Conservation (phyloP, 1,140 invertebrate species). For the Pseudomyrmex sp. region DNA sequence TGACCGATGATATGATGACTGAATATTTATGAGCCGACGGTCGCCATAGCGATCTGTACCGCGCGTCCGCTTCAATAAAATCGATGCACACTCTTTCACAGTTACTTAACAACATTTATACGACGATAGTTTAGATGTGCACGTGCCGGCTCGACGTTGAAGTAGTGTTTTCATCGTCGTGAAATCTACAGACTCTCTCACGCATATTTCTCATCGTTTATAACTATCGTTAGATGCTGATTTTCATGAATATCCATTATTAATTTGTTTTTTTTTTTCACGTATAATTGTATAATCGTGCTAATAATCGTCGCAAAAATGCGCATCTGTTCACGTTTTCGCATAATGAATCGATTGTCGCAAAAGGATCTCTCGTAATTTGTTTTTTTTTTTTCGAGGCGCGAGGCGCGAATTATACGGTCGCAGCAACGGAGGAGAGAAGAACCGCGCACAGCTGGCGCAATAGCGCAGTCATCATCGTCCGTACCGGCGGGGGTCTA, state of each 20-base stretch:
- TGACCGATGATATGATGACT: conserved; percentile 10
- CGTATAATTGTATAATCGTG: too few species aligned
- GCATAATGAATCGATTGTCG: conserved; percentile 35
- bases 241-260: too few species aligned
- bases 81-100: background rate
- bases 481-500: background rate
- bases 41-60: background rate
- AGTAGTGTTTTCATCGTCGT: too few species aligned
- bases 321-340: conserved; percentile 20
- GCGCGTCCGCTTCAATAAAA: background rate
- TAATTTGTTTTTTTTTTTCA: too few species aligned
- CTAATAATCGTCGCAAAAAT: conserved; percentile 6
- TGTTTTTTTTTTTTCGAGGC: conserved; percentile 15
- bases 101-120: background rate
- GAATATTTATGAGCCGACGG: conserved; percentile 32
- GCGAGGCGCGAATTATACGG: conserved; percentile 49
- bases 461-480: conserved; percentile 35
- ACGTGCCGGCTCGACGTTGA: too few species aligned
- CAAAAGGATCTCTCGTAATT: background rate
- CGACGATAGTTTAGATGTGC: too few species aligned
- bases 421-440: conserved; percentile 30
- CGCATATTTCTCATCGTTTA: too few species aligned
- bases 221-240: too few species aligned
- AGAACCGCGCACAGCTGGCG: conserved; percentile 9
- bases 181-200: too few species aligned